Evolutionary conservation across 2,113 vertebrate species (phyloP).

Genomic region (Orycteropus afer): DNA sequence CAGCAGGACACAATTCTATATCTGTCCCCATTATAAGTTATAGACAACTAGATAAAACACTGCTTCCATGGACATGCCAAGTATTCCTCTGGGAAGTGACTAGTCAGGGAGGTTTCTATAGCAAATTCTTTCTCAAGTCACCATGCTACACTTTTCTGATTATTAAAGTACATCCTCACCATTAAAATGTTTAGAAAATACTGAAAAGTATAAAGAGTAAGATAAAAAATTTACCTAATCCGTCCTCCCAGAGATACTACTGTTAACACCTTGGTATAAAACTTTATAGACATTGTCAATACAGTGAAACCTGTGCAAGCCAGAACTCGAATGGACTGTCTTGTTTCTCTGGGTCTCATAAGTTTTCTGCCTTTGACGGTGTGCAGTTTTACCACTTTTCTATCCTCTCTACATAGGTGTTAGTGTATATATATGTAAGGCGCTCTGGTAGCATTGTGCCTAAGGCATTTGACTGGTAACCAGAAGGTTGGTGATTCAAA

Average conservation of each 20-base stretch:
- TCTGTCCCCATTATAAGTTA: not conserved
- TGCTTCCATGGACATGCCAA: not conserved
- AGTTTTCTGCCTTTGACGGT: no score
- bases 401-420: no score
- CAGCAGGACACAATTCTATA: not conserved
- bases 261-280: not conserved
- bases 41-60: constrained; percentile 4
- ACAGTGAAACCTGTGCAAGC: not conserved
- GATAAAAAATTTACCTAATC: not conserved
- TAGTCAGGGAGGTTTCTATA: not conserved
- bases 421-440: no score
- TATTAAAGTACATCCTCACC: not conserved
- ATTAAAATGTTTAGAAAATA: constrained; percentile 4
- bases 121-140: constrained; percentile 32
- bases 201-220: not conserved
- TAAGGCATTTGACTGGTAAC: no score
- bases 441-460: no score
- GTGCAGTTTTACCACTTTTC: no score
- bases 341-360: no score
- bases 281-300: not conserved
- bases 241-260: not conserved
- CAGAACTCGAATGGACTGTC: no score
- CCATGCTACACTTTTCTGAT: constrained; percentile 11
- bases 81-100: constrained; percentile 1
- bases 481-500: no score